A percentile compares a stretch with the other conserved stretches of the same genome.
Evolutionary conservation across 2,888 invertebrate species (phyloP).

Genomic region (Hydropsyche betteni): DNA sequence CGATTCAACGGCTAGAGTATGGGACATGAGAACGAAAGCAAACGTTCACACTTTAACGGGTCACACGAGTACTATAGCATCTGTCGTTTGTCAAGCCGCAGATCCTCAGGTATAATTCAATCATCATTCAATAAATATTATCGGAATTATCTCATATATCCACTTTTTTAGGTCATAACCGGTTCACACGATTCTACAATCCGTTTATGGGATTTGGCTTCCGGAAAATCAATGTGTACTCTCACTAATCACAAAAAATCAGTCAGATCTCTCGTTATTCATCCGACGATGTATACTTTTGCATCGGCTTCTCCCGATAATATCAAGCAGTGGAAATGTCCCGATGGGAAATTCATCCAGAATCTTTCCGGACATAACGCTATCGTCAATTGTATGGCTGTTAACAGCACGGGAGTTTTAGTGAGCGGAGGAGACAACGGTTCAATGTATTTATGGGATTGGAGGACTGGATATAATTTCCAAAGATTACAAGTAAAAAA

Average conservation of each 20-base stretch:
- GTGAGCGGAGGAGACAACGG: conserved; percentile 99
- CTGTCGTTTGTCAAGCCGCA: conserved; percentile 89
- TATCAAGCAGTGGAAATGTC: conserved; percentile 99
- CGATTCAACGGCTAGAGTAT: conserved; percentile 95
- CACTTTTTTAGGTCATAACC: conserved; percentile 76
- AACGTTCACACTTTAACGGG: conserved; percentile 96
- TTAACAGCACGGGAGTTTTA: conserved; percentile 93
- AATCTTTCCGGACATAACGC: conserved; percentile 97
- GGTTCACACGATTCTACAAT: conserved; percentile 97
- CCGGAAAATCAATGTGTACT: conserved; percentile 92
- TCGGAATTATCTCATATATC: not conserved
- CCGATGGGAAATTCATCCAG: conserved; percentile 96
- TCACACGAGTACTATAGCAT: conserved; percentile 97
- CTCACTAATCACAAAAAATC: conserved; percentile 99
- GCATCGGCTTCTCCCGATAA: conserved; percentile 98
- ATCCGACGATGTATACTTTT: conserved; percentile 89
- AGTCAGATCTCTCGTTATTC: conserved; percentile 79
- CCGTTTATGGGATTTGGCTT: conserved; percentile 96
- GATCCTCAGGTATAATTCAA: conserved; percentile 82
- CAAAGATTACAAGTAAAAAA: conserved; percentile 80
- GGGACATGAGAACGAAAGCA: conserved; percentile 99
- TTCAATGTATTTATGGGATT: conserved; percentile 97
- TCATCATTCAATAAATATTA: conserved; percentile 31
- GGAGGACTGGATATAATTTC: conserved; percentile 99
- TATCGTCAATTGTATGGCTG: conserved; percentile 95